phyloP scores from a whole-genome alignment of 2,888 invertebrate species.

The Plebejus argus region DNA sequence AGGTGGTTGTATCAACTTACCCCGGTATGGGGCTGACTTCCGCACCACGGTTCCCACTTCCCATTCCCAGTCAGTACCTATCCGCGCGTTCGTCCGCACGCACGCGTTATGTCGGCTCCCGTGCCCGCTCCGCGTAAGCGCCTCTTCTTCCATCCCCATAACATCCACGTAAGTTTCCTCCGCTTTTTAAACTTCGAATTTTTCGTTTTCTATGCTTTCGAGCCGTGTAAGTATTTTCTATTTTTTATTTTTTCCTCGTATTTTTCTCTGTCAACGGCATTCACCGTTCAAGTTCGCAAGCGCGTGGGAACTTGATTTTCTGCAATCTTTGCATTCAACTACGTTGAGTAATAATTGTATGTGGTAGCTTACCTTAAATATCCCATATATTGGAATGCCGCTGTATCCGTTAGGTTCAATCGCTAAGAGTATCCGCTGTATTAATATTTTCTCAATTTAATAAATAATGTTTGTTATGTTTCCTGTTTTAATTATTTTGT shows the following conservation, averaged over 20 bases:
- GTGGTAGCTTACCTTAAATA: slow-evolving; percentile 38
- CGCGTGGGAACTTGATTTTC: slow-evolving; percentile 64
- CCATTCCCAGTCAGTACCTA: background rate
- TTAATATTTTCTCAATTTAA: slow-evolving; percentile 31
- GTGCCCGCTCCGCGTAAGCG: slow-evolving; percentile 69
- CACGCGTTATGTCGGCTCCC: slow-evolving; percentile 56
- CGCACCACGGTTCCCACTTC: slow-evolving; percentile 34
- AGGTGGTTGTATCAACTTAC: slow-evolving; percentile 57
- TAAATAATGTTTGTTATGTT: slow-evolving; percentile 9
- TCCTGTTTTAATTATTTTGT: slow-evolving; percentile 1
- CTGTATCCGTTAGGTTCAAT: slow-evolving; percentile 24
- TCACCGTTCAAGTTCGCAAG: slow-evolving; percentile 41
- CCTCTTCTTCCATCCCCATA: slow-evolving; percentile 69
- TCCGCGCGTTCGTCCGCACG: slow-evolving; percentile 51
- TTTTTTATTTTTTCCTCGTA: background rate
- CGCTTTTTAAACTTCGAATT: background rate
- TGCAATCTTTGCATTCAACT: slow-evolving; percentile 68
- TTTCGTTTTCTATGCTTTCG: background rate
- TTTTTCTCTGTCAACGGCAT: slow-evolving; percentile 33
- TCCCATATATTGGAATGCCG: slow-evolving; percentile 21
- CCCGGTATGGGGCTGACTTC: slow-evolving; percentile 47
- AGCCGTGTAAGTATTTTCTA: slow-evolving; percentile 1
- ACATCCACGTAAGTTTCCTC: slow-evolving; percentile 68
- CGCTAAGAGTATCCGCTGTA: slow-evolving; percentile 13
- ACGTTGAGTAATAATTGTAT: slow-evolving; percentile 54